Evolutionary conservation across 2,888 invertebrate species (phyloP).

Genomic region (Pachliopta kotzebuea): DNA sequence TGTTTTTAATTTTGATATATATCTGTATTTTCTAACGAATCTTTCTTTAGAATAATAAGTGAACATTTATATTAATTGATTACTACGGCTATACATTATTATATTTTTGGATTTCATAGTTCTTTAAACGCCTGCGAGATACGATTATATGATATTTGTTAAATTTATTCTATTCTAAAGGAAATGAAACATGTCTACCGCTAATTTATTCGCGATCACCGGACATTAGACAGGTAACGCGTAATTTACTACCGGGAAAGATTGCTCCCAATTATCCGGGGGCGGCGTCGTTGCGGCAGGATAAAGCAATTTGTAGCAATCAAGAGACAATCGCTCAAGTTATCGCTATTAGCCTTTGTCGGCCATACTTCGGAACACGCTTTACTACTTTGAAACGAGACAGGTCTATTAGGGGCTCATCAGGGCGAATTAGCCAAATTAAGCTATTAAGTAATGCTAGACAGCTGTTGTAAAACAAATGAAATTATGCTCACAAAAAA

Average conservation of each 20-base stretch:
- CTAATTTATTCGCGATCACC: constrained; percentile 31
- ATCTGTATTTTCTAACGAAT: no score
- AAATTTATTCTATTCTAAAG: constrained; percentile 30
- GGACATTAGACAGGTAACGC: constrained; percentile 32
- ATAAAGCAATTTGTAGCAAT: constrained; percentile 72
- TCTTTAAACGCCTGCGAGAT: no score
- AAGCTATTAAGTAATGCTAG: constrained; percentile 40
- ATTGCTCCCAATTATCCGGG: constrained; percentile 46
- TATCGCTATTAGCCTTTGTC: constrained; percentile 53
- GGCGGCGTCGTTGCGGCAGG: constrained; percentile 43
- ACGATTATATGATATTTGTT: background rate
- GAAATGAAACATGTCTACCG: constrained; percentile 12
- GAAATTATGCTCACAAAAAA: constrained; percentile 27
- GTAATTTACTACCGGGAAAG: constrained; percentile 38
- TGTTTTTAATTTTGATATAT: no score
- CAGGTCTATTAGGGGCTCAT: constrained; percentile 37
- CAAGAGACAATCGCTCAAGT: constrained; percentile 53
- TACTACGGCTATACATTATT: no score
- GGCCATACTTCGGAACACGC: constrained; percentile 32
- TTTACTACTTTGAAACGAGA: constrained; percentile 30
- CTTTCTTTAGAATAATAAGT: no score
- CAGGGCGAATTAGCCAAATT: constrained; percentile 42
- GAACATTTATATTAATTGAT: no score
- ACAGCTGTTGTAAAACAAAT: constrained; percentile 39
- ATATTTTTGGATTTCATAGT: no score